Conservation (phyloP, 1,140 invertebrate genomes). For the Pseudomyrmex concolor region DNA sequence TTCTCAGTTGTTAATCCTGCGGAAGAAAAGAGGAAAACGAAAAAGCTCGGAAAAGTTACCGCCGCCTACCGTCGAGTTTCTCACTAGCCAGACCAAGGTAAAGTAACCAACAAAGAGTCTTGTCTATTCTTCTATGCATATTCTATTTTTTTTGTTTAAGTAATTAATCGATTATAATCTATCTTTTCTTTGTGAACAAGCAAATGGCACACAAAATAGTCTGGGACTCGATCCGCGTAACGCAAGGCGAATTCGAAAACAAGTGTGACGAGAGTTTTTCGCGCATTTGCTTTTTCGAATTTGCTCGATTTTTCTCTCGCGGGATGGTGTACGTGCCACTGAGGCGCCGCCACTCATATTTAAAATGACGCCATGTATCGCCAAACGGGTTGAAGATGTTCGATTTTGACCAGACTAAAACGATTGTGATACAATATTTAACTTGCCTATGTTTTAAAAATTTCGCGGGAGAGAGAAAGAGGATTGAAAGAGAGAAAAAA, state of each 20-base stretch:
- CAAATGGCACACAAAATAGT: slow-evolving; percentile 63
- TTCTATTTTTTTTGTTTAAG: slow-evolving; percentile 70
- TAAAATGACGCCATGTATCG: slow-evolving; percentile 75
- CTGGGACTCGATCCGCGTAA: slow-evolving; percentile 45
- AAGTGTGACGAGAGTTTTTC: slow-evolving; percentile 34
- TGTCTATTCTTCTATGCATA: slow-evolving; percentile 62
- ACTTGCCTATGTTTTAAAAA: slow-evolving; percentile 84
- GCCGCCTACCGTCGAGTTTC: slow-evolving; percentile 64
- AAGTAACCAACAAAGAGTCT: slow-evolving; percentile 70
- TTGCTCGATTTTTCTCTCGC: slow-evolving; percentile 20
- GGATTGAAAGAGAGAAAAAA: background rate
- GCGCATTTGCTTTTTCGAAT: slow-evolving; percentile 50
- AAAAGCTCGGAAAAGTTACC: slow-evolving; percentile 1
- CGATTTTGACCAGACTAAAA: slow-evolving; percentile 84
- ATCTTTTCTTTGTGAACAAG: slow-evolving; percentile 63
- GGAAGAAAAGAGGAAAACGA: background rate
- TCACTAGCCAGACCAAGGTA: slow-evolving; percentile 56
- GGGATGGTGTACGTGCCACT: slow-evolving; percentile 58
- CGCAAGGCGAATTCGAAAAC: slow-evolving; percentile 40
- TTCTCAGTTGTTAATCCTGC: slow-evolving; percentile 18
- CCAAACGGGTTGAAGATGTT: slow-evolving; percentile 83
- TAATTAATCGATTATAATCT: slow-evolving; percentile 56
- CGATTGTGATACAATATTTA: slow-evolving; percentile 86
- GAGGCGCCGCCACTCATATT: slow-evolving; percentile 68
- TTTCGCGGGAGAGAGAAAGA: slow-evolving; percentile 41